These are phyloP conservation scores for Lethocerus indicus DNA, from an alignment of 1,140 invertebrate genomes.

Conservation along the genomic window DNA sequence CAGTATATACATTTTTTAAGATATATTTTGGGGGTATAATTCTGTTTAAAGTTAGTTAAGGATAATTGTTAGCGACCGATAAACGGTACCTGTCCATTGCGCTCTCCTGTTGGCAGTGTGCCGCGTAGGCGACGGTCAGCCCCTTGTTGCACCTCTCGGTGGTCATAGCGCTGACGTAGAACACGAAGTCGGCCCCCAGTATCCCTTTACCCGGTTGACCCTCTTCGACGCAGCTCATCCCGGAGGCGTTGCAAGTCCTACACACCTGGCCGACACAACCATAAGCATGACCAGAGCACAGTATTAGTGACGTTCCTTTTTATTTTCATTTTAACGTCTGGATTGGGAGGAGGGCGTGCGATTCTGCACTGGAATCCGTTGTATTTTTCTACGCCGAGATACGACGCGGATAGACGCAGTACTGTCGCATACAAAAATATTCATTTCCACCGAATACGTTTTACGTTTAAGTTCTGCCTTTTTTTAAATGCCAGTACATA, in stretches of 20 bases:
- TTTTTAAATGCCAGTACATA: too few species aligned
- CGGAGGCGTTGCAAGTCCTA: conserved; percentile 66
- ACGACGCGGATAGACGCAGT: too few species aligned
- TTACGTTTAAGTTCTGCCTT: too few species aligned
- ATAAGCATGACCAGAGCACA: too few species aligned
- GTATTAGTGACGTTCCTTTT: not conserved
- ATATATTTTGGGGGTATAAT: not conserved
- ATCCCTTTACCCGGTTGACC: conserved; percentile 42
- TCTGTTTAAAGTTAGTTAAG: not conserved
- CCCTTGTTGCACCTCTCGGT: conserved; percentile 80
- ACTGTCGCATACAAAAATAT: too few species aligned
- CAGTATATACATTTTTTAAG: not conserved
- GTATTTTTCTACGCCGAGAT: too few species aligned
- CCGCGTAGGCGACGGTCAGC: conserved; percentile 90
- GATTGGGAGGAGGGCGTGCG: too few species aligned
- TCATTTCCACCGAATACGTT: too few species aligned
- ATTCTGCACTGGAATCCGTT: too few species aligned
- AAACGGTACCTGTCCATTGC: conserved; percentile 60
- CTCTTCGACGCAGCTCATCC: conserved; percentile 50
- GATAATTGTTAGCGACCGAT: not conserved
- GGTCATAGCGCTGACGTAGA: conserved; percentile 90
- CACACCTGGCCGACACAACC: conserved; percentile 52
- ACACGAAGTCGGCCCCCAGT: conserved; percentile 79
- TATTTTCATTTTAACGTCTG: too few species aligned
- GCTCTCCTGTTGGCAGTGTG: conserved; percentile 94